Evolutionary conservation across 2,113 vertebrate species (phyloP).

Genomic region (Hystrix brachyura): DNA sequence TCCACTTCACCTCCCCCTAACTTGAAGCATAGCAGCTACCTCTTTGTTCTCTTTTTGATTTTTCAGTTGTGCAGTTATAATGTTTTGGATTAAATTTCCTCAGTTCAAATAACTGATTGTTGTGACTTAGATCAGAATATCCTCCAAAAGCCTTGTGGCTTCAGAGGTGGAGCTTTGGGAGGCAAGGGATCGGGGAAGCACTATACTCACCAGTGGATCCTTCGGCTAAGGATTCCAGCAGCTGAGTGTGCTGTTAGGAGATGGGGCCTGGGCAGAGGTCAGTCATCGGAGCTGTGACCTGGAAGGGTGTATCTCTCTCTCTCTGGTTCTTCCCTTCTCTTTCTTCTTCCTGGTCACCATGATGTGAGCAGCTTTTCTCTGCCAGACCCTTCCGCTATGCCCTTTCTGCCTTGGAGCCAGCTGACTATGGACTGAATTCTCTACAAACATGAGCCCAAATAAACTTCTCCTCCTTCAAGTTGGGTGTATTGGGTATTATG

Average conservation of each 20-base stretch:
- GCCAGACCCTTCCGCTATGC: background rate
- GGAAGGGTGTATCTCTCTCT: too few species aligned
- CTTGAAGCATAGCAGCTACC: background rate
- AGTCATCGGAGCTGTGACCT: background rate
- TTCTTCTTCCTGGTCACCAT: background rate
- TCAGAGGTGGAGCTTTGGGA: background rate
- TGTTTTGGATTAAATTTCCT: background rate
- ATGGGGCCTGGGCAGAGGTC: background rate
- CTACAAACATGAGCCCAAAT: background rate
- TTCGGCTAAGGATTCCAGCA: background rate
- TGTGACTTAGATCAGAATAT: background rate
- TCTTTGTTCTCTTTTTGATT: background rate
- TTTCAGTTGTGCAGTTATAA: background rate
- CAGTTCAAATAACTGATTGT: background rate
- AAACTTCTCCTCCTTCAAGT: background rate
- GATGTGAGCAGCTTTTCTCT: background rate
- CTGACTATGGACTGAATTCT: background rate
- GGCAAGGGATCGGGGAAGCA: background rate
- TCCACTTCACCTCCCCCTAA: background rate
- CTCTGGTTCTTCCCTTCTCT: background rate
- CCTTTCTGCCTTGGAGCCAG: background rate
- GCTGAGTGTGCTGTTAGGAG: background rate
- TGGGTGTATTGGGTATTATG: background rate
- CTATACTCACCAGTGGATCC: background rate
- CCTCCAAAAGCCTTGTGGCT: background rate